Evolutionary conservation across 1,140 invertebrate species (phyloP).

Genomic region (Drosophila dunni): DNA sequence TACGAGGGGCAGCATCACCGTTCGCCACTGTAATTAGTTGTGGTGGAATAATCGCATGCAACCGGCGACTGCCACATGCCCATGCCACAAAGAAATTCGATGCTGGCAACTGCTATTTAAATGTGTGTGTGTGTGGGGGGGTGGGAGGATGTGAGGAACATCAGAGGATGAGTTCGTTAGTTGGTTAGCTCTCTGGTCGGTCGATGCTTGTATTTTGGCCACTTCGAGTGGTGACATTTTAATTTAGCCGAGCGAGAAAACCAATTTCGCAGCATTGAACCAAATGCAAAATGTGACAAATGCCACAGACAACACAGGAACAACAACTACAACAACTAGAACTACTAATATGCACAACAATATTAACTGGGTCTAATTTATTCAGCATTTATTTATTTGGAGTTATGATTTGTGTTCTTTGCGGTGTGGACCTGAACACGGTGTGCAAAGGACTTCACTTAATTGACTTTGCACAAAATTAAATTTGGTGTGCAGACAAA

Average conservation of each 20-base stretch:
- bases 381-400: conserved; percentile 78
- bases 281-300: conserved; percentile 69
- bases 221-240: conserved; percentile 77
- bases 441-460: conserved; percentile 27
- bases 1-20: conserved; percentile 25
- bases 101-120: conserved; percentile 50
- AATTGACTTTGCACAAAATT: conserved; percentile 77
- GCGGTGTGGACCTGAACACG: conserved; percentile 1
- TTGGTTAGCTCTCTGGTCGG: conserved; percentile 23
- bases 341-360: conserved; percentile 18
- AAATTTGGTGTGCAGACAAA: conserved; percentile 50
- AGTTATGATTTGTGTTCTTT: conserved; percentile 74
- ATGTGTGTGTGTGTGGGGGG: conserved; percentile 13
- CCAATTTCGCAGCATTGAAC: conserved; percentile 71
- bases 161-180: conserved; percentile 6
- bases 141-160: conserved; percentile 1
- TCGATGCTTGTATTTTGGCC: conserved; percentile 56
- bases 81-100: conserved; percentile 55
- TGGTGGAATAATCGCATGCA: conserved; percentile 80
- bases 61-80: conserved; percentile 53
- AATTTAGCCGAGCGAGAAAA: conserved; percentile 80
- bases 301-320: conserved; percentile 42
- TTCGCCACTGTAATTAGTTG: conserved; percentile 82
- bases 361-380: conserved; percentile 61
- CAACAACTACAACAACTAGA: conserved; percentile 8